Percentiles rank a stretch among this genome's conserved stretches.
phyloP scores from a whole-genome alignment of 2,888 invertebrate genomes.

The Anorthoa munda region DNA sequence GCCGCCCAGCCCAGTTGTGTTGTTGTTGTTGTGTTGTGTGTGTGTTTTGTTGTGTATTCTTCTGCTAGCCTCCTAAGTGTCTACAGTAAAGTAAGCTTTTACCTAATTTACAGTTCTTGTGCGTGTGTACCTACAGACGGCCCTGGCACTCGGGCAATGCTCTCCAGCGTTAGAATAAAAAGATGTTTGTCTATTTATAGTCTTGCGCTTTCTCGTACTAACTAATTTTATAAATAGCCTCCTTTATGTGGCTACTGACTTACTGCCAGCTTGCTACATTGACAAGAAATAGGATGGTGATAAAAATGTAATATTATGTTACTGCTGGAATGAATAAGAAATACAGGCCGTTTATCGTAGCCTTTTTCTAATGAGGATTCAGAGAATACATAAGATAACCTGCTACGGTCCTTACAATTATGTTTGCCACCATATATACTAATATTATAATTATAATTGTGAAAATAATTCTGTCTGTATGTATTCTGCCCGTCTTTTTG shows the following conservation, averaged over 20 bases:
- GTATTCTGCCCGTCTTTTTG: too few species aligned
- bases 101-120: background rate
- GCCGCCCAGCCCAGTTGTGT: too few species aligned
- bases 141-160: slow-evolving; percentile 56
- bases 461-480: too few species aligned
- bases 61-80: too few species aligned
- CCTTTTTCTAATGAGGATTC: background rate
- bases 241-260: slow-evolving; percentile 8
- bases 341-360: too few species aligned
- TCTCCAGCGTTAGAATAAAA: slow-evolving; percentile 57
- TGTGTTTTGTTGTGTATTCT: too few species aligned
- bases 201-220: slow-evolving; percentile 45
- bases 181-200: slow-evolving; percentile 50
- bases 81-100: background rate
- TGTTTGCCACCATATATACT: too few species aligned
- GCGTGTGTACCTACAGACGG: slow-evolving; percentile 11
- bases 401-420: too few species aligned
- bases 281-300: slow-evolving; percentile 1
- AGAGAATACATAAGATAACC: too few species aligned
- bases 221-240: slow-evolving; percentile 54
- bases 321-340: too few species aligned
- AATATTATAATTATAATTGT: too few species aligned
- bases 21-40: too few species aligned
- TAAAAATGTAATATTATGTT: background rate
- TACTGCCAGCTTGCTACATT: slow-evolving; percentile 19